Base-by-base conservation (phyloP, 1,140 invertebrate species). In the Lithobius niger region DNA sequence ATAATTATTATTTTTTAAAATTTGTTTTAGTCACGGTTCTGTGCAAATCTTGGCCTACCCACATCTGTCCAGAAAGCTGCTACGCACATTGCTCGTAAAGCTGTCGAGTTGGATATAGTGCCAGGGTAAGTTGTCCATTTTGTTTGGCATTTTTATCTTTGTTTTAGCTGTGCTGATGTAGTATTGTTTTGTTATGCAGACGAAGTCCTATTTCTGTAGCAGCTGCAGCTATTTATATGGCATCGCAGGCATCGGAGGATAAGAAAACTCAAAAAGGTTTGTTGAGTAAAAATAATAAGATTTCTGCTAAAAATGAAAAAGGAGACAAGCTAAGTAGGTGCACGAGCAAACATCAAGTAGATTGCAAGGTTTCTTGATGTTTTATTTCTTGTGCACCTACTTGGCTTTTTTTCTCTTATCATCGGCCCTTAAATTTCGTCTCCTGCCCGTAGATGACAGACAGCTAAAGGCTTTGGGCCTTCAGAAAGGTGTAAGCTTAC, bases 201-300 rank as follows among this genome's bases (percentile, higher is more conserved):
- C 80, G 95, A 65, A 98, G 94, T 61, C 97, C 97, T 0, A 97
- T 99, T 61, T 99, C 95, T 0, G 93, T 99, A 1, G 92, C 97
- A 0, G 97, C 97, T 28, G 96, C 97, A 45, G 95, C 97, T 47
- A 99, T 99, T 65, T 99, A 99, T 66, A 98, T 99, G 94, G 96
- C 97, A 1, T 97, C 92, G 40, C 91, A 90, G 81, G 90, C 93
- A 3, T 97, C 94, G 0, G 90, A 90, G 62, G 85, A 91, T 60
- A 97, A 97, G 71, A 82, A 86, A 61, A 90, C 87, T 48, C 91
- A 95, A 67, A 97, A 96, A 70, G 71, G 71, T 72, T n/a, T n/a
- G n/a, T n/a, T n/a, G n/a, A n/a, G n/a, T n/a, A n/a, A n/a, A n/a
- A n/a, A n/a, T n/a, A n/a, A n/a, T n/a, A n/a, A n/a, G n/a, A n/a